Evolutionary conservation across 2,888 invertebrate species (phyloP).

Genomic region (Nasonia oneida): DNA sequence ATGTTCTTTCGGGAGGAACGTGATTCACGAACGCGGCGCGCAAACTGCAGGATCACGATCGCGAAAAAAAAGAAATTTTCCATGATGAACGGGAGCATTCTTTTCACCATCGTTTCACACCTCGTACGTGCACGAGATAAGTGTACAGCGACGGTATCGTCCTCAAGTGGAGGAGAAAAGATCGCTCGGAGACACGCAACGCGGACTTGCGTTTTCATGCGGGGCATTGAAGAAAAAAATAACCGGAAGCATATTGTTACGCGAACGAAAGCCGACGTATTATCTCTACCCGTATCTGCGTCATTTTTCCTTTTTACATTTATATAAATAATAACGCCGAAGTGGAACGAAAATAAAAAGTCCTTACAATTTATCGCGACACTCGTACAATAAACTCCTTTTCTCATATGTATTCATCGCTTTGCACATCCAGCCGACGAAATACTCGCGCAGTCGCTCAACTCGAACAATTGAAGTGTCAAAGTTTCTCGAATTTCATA

Average conservation of each 20-base stretch:
- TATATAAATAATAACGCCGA: background rate
- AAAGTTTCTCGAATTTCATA: constrained; percentile 44
- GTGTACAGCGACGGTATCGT: background rate
- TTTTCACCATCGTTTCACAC: constrained; percentile 22
- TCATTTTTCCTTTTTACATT: constrained; percentile 28
- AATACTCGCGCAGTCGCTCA: too few species aligned
- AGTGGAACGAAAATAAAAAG: background rate
- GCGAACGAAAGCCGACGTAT: background rate
- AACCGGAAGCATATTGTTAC: constrained; percentile 54
- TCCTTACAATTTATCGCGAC: background rate
- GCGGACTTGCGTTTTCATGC: constrained; percentile 16
- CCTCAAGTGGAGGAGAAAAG: constrained; percentile 8
- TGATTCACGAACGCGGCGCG: background rate
- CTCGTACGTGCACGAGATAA: constrained; percentile 26
- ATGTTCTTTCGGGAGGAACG: background rate
- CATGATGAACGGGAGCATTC: background rate
- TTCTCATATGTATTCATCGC: background rate
- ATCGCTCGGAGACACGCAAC: constrained; percentile 21
- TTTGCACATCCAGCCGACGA: background rate
- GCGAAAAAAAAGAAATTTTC: background rate
- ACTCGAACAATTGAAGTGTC: constrained; percentile 48
- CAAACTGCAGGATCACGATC: background rate
- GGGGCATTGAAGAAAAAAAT: constrained; percentile 37
- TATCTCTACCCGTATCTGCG: background rate
- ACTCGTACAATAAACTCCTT: background rate